Conservation (phyloP, 2,888 invertebrate genomes). For the Spisula solida region DNA sequence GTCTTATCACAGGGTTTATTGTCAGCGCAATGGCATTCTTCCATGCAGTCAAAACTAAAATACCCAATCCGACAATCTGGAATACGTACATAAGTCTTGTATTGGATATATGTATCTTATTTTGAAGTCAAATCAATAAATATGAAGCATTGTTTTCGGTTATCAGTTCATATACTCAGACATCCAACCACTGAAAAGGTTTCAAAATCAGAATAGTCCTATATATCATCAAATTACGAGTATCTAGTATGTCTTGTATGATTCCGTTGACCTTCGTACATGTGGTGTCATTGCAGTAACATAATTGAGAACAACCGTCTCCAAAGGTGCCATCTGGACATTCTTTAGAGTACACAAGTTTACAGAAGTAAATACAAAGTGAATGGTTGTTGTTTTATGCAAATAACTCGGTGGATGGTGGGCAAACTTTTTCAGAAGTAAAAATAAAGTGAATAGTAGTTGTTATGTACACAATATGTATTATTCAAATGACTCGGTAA, state of each 20-base stretch:
- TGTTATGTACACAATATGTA: too few relatives aligned
- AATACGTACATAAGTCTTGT: background rate
- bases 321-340: conserved; percentile 28
- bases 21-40: background rate
- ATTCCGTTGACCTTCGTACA: background rate
- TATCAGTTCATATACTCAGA: too few relatives aligned
- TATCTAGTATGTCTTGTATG: too few relatives aligned
- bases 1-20: background rate
- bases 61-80: background rate
- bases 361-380: background rate
- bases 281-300: conserved; percentile 18
- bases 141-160: too few relatives aligned
- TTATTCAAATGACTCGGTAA: too few relatives aligned
- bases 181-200: too few relatives aligned
- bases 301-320: conserved; percentile 10
- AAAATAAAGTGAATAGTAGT: too few relatives aligned
- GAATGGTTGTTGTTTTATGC: background rate
- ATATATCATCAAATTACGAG: too few relatives aligned
- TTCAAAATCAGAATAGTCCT: too few relatives aligned
- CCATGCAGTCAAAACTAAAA: background rate
- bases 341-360: background rate
- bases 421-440: too few relatives aligned
- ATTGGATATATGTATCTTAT: background rate
- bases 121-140: background rate
- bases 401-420: too few relatives aligned